Percentiles rank a stretch among this genome's conserved stretches.
These are phyloP conservation scores for Agrotis segetum DNA, from an alignment of 2,888 invertebrate genomes.

Conservation along the genomic window DNA sequence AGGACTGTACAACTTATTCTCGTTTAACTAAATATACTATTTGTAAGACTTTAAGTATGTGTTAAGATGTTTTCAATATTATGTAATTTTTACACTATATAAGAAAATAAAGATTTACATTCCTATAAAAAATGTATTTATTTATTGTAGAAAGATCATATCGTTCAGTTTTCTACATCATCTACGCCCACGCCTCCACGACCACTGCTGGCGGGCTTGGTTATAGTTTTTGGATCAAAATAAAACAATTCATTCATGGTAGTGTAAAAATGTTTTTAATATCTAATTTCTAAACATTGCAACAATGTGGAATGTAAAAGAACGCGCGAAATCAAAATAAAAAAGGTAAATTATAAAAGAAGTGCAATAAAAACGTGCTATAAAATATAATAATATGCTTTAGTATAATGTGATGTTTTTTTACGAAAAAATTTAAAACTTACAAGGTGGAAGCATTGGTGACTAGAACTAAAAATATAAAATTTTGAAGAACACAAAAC, in stretches of 20 bases:
- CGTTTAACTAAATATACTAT: constrained; percentile 70
- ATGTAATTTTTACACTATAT: constrained; percentile 81
- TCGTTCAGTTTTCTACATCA: too few relatives aligned
- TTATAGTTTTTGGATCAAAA: constrained; percentile 11
- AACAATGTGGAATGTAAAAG: constrained; percentile 83
- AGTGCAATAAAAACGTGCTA: constrained; percentile 77
- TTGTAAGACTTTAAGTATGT: constrained; percentile 78
- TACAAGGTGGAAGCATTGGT: constrained; percentile 80
- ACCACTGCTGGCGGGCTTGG: too few relatives aligned
- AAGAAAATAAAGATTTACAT: constrained; percentile 76
- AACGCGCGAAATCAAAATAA: constrained; percentile 64
- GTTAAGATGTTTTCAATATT: constrained; percentile 75
- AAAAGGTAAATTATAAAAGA: constrained; percentile 65
- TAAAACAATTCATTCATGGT: constrained; percentile 53
- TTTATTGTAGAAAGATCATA: too few relatives aligned
- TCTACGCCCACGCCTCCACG: too few relatives aligned
- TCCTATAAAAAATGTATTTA: constrained; percentile 18
- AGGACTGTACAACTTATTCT: constrained; percentile 73
- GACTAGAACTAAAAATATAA: constrained; percentile 83
- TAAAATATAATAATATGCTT: constrained; percentile 60
- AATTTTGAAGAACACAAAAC: constrained; percentile 72
- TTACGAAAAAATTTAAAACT: constrained; percentile 62
- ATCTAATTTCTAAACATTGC: constrained; percentile 76
- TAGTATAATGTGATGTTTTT: constrained; percentile 78
- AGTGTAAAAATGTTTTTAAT: constrained; percentile 77